These are phyloP conservation scores for Falco biarmicus DNA, from an alignment of 2,797 vertebrate species.

Conservation along the genomic window DNA sequence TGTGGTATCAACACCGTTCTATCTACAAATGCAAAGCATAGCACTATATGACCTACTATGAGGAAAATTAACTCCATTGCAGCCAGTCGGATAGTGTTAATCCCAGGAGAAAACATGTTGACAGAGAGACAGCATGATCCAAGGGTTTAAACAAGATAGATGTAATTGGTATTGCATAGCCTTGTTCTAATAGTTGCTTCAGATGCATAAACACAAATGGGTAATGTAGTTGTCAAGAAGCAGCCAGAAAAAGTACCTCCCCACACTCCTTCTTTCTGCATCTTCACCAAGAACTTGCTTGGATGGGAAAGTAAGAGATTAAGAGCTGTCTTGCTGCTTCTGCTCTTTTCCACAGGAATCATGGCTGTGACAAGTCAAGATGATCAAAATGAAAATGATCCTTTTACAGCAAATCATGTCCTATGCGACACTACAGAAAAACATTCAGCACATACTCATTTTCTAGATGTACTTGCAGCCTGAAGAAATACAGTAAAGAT, in stretches of 20 bases:
- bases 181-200: background rate
- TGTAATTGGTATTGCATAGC: background rate
- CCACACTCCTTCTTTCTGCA: background rate
- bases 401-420: background rate
- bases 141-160: background rate
- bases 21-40: background rate
- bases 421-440: background rate
- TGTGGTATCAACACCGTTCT: background rate
- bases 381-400: background rate
- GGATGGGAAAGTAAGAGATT: background rate
- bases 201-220: background rate
- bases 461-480: background rate
- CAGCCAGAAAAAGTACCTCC: background rate
- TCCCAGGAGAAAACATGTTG: background rate
- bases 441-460: background rate
- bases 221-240: background rate
- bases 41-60: background rate
- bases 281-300: background rate
- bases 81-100: background rate
- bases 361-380: background rate
- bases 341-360: background rate
- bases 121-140: background rate
- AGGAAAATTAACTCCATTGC: background rate
- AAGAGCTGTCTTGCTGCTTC: background rate
- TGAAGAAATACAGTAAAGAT: background rate